These are phyloP conservation scores for Rhagologus leucostigma DNA, from an alignment of 2,113 vertebrate species.

Conservation along the genomic window DNA sequence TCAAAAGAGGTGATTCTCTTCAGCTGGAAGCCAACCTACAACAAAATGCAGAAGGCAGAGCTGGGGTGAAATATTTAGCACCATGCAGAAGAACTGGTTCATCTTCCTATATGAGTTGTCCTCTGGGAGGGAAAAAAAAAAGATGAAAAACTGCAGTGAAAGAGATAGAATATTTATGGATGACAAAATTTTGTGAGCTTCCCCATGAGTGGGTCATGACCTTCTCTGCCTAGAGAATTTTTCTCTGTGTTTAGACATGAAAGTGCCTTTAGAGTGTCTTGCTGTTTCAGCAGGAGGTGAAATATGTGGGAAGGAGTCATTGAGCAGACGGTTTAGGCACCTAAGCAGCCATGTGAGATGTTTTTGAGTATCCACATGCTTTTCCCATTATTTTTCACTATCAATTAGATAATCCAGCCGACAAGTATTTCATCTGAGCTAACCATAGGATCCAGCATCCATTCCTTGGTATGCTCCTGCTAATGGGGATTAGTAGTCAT, in stretches of 20 bases:
- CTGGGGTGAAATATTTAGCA: neutral
- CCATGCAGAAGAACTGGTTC: neutral
- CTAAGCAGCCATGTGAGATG: neutral
- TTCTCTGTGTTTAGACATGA: neutral
- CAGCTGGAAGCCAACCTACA: neutral
- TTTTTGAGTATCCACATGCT: neutral
- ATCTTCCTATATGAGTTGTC: neutral
- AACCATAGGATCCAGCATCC: neutral
- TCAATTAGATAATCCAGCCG: neutral
- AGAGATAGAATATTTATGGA: neutral
- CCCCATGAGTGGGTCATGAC: neutral
- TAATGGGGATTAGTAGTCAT: neutral
- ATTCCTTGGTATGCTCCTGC: neutral
- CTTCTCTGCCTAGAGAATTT: neutral
- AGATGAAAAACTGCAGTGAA: neutral
- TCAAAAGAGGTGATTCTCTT: neutral
- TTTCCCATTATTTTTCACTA: neutral
- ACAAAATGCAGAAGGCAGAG: neutral
- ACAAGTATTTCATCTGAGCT: neutral
- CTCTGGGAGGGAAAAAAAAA: rapidly evolving
- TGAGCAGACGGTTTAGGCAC: neutral
- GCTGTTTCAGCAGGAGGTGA: neutral
- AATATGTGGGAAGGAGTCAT: neutral
- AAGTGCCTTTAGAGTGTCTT: neutral
- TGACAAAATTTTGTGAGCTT: neutral